Base-by-base conservation (phyloP, 2,797 vertebrate genomes). In the Choloepus didactylus region DNA sequence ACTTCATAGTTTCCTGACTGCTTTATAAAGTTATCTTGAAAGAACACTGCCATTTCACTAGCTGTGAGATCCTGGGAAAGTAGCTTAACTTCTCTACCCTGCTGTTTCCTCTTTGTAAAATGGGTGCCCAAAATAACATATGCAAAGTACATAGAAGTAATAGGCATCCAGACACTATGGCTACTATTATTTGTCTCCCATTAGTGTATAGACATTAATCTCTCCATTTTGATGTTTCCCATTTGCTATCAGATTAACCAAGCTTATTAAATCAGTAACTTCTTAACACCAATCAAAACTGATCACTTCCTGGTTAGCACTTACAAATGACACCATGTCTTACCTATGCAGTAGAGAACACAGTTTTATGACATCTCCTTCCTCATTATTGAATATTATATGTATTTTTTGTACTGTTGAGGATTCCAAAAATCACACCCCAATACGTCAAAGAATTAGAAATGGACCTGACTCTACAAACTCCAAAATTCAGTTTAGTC, bases 161-260 rank as follows among this genome's bases (percentile, higher is more conserved):
- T 1, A 64, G 21, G 6, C 12, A 81, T 25, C 38, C 3, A 49
- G 79, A 87, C 83, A 49, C 44, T 27, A 88, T 1, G 77, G 11
- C 9, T 80, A 69, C 76, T 72, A 75, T n/a, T 67, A 15, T 38
- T 44, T 59, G 3, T 69, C 12, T 69, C 60, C 18, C 49, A 25
- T 41, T 81, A 56, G n/a, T 62, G 3, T 62, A 56, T 84, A 6
- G 14, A 73, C 2, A 41, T 27, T 46, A 70, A 60, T 56, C 16
- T 70, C 64, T 97, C 27, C 38, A 44, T 86, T 91, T 82, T 64
- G 38, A 12, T 73, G 18, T 79, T 95, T 87, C 81, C 19, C 92
- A 69, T 46, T 54, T 87, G 49, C 46, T 89, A 64, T 29, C 18
- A 54, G 46, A 84, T 79, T 64, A 64, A 69, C 3, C 25, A 31